These are phyloP conservation scores for Ochropleura leucogaster DNA, from an alignment of 2,888 invertebrate genomes.

Conservation along the genomic window DNA sequence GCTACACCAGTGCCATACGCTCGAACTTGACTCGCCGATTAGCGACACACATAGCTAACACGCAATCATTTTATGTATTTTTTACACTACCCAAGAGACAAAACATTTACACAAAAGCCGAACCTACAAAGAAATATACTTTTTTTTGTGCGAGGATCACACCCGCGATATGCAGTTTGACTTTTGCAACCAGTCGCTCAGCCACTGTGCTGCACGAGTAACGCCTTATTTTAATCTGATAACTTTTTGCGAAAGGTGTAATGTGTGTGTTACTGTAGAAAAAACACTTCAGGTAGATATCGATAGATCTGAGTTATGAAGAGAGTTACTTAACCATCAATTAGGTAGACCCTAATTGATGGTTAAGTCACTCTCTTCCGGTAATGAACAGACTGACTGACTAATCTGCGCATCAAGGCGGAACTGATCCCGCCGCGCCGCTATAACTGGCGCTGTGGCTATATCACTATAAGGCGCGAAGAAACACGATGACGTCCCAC, in stretches of 20 bases:
- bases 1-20: slow-evolving; percentile 67
- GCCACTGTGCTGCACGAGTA: neutral
- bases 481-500: slow-evolving; percentile 7
- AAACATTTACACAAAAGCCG: neutral
- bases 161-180: neutral
- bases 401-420: slow-evolving; percentile 71
- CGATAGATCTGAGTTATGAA: slow-evolving; percentile 23
- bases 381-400: slow-evolving; percentile 67
- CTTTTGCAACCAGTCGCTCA: neutral
- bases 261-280: neutral
- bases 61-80: neutral
- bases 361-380: slow-evolving; percentile 68
- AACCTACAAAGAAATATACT: neutral
- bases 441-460: neutral
- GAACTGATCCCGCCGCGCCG: slow-evolving; percentile 68
- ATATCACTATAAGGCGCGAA: slow-evolving; percentile 22
- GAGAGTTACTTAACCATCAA: neutral
- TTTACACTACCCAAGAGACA: neutral
- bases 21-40: slow-evolving; percentile 52
- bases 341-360: slow-evolving; percentile 14
- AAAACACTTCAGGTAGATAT: neutral
- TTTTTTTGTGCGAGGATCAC: neutral
- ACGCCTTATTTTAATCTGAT: neutral
- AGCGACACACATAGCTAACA: slow-evolving; percentile 68
- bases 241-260: neutral